A percentile compares a stretch with the other conserved stretches of the same genome.
Evolutionary conservation across 1,140 invertebrate genomes (phyloP).

Genomic region (Belonocnema kinseyi): DNA sequence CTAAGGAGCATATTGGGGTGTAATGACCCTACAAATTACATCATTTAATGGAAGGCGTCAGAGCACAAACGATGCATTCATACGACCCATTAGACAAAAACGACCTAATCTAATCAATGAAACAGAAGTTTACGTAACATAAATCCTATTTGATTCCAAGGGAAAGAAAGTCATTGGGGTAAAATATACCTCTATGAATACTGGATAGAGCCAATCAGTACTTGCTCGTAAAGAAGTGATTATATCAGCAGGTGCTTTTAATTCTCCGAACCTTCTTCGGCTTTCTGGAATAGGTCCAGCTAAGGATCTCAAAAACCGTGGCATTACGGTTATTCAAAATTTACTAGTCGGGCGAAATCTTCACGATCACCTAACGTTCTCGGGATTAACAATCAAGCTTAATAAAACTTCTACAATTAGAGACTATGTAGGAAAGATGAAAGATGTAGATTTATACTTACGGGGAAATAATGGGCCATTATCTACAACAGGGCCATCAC

Average conservation of each 20-base stretch:
- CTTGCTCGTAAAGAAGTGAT: slow-evolving; percentile 81
- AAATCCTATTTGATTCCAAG: slow-evolving; percentile 82
- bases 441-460: slow-evolving; percentile 70
- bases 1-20: no score
- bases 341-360: slow-evolving; percentile 84
- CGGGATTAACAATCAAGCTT: slow-evolving; percentile 74
- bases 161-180: slow-evolving; percentile 83
- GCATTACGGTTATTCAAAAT: slow-evolving; percentile 74
- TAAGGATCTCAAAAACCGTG: slow-evolving; percentile 71
- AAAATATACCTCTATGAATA: slow-evolving; percentile 74
- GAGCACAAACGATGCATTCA: no score
- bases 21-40: no score
- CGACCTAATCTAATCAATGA: slow-evolving; percentile 78
- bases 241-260: slow-evolving; percentile 76
- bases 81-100: no score
- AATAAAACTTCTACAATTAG: slow-evolving; percentile 72
- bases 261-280: slow-evolving; percentile 77
- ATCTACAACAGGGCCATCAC: slow-evolving; percentile 59
- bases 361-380: slow-evolving; percentile 79
- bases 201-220: slow-evolving; percentile 69
- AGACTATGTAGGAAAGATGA: slow-evolving; percentile 71
- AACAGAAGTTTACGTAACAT: slow-evolving; percentile 82
- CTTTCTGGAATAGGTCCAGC: slow-evolving; percentile 78
- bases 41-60: no score
- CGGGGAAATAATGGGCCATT: slow-evolving; percentile 59